Conservation (phyloP, 1,140 invertebrate genomes). For the Drosophila kepulauana region DNA sequence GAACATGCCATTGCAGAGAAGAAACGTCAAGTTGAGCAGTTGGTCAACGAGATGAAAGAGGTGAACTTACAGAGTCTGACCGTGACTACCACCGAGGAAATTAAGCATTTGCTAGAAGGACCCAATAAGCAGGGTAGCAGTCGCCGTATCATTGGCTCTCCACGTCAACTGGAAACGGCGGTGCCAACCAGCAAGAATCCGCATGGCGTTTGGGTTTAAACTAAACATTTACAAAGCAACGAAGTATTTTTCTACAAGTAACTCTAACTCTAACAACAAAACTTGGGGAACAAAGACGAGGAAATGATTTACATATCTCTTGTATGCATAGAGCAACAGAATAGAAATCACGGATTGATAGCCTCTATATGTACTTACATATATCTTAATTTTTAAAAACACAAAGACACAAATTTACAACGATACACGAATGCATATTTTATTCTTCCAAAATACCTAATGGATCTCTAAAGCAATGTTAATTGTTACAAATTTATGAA, state of each 20-base stretch:
- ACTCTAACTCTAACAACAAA: conserved; percentile 28
- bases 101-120: conserved; percentile 92
- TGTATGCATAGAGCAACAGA: conserved; percentile 50
- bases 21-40: conserved; percentile 92
- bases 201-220: conserved; percentile 97
- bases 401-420: conserved; percentile 58
- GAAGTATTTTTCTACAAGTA: conserved; percentile 18
- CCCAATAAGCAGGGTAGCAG: conserved; percentile 93
- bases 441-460: conserved; percentile 52
- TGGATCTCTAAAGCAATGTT: conserved; percentile 73
- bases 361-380: conserved; percentile 44
- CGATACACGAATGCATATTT: conserved; percentile 49
- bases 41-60: conserved; percentile 96
- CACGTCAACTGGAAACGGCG: conserved; percentile 95
- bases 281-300: conserved; percentile 69
- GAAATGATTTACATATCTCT: conserved; percentile 71
- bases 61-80: conserved; percentile 95
- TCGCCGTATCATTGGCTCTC: conserved; percentile 95
- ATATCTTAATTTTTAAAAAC: conserved; percentile 37
- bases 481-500: conserved; percentile 67
- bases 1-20: conserved; percentile 93
- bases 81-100: conserved; percentile 93
- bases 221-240: conserved; percentile 20
- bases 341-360: conserved; percentile 30
- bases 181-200: conserved; percentile 97